Conservation (phyloP, 2,888 invertebrate genomes). For the Eutolmus rufibarbis region DNA sequence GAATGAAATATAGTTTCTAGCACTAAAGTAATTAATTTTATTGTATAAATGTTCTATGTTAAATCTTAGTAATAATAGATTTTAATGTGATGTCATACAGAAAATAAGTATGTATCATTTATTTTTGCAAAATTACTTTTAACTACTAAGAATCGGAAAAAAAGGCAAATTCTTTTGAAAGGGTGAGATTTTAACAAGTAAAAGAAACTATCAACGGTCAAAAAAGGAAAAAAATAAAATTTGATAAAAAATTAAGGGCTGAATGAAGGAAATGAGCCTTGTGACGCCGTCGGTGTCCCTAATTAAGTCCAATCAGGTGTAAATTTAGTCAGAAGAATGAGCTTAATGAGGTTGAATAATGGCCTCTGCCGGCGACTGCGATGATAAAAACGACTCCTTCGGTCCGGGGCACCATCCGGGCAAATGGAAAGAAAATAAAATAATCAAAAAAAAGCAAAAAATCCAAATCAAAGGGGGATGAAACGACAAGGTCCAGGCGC, state of each 20-base stretch:
- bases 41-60: no score
- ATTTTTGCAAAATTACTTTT: no score
- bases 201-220: no score
- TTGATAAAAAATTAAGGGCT: neutral
- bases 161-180: no score
- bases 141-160: no score
- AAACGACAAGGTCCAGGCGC: neutral
- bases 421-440: neutral
- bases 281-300: neutral
- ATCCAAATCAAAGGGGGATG: neutral
- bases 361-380: neutral
- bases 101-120: no score
- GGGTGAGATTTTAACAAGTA: no score
- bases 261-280: slow-evolving; percentile 2
- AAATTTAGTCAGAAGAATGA: slow-evolving; percentile 48
- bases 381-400: neutral
- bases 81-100: no score
- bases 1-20: no score
- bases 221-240: neutral
- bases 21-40: no score
- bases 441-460: neutral
- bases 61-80: no score
- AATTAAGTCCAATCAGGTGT: slow-evolving; percentile 54
- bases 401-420: neutral
- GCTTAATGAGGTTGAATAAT: slow-evolving; percentile 41